Conservation (phyloP, 1,140 invertebrate species). For the Drosophila bocqueti region DNA sequence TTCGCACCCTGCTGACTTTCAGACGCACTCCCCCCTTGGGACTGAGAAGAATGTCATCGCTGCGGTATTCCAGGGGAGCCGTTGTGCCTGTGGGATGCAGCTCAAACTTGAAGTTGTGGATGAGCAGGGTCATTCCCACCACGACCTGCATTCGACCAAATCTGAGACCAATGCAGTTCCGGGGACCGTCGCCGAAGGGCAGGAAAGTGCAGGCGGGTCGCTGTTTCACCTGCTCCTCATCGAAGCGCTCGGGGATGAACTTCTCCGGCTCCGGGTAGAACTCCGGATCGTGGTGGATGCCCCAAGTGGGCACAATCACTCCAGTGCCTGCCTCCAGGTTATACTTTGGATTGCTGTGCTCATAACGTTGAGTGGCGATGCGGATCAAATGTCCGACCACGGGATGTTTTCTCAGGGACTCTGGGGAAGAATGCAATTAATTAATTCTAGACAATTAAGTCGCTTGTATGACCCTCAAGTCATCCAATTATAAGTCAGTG, state of each 20-base stretch:
- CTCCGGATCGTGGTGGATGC: constrained; percentile 87
- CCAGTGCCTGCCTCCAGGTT: constrained; percentile 87
- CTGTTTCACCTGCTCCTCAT: constrained; percentile 74
- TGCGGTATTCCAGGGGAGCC: constrained; percentile 44
- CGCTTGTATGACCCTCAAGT: background rate
- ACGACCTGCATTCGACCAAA: constrained; percentile 88
- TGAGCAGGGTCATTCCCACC: constrained; percentile 85
- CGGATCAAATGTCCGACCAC: constrained; percentile 87
- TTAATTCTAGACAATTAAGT: background rate
- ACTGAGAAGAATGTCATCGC: constrained; percentile 38
- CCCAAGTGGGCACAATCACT: constrained; percentile 87
- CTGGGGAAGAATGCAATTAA: constrained; percentile 49
- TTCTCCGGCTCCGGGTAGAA: constrained; percentile 80
- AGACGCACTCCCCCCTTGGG: constrained; percentile 55
- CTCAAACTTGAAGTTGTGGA: constrained; percentile 74
- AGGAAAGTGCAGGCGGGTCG: constrained; percentile 64
- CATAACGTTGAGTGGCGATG: constrained; percentile 84
- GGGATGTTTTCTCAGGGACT: constrained; percentile 89
- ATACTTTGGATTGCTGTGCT: constrained; percentile 87
- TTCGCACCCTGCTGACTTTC: constrained; percentile 48
- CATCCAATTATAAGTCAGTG: too few species aligned
- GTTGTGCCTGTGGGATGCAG: constrained; percentile 43
- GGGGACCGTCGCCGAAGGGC: constrained; percentile 67
- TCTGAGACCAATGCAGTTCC: constrained; percentile 86
- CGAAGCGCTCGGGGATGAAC: constrained; percentile 87